Percentiles rank a stretch among this genome's conserved stretches.
phyloP scores from a whole-genome alignment of 2,797 vertebrate species.

The Oceanodroma leucorhoa region DNA sequence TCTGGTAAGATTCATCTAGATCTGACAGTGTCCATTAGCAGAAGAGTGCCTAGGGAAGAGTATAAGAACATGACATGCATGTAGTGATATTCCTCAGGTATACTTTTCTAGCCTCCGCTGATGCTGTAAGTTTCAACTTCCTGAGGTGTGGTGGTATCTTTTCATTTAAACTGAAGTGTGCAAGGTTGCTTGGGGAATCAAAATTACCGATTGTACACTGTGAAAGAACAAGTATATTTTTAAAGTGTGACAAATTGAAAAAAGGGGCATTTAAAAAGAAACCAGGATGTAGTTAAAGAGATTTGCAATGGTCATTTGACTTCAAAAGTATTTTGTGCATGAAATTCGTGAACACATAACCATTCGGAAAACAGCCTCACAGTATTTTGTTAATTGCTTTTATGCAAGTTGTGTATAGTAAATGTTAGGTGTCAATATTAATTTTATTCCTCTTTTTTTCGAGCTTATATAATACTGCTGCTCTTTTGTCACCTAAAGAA shows the following conservation, averaged over 20 bases:
- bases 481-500: not conserved
- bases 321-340: not conserved
- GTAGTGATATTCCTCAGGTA: not conserved
- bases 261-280: not conserved
- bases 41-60: not conserved
- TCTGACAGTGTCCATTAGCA: not conserved
- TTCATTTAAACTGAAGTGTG: not conserved
- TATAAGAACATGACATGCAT: rapidly evolving
- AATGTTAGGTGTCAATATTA: not conserved
- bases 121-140: not conserved
- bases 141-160: not conserved
- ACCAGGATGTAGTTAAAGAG: not conserved
- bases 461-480: not conserved
- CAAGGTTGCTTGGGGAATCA: not conserved
- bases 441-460: constrained; percentile 1
- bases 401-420: not conserved
- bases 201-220: not conserved
- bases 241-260: not conserved
- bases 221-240: not conserved
- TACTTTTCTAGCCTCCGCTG: not conserved
- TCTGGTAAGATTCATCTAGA: not conserved
- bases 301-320: not conserved
- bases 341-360: not conserved
- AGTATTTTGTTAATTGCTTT: not conserved
- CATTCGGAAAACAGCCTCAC: not conserved